Evolutionary conservation across 2,797 vertebrate genomes (phyloP).

Genomic region (Scarus forsteni): DNA sequence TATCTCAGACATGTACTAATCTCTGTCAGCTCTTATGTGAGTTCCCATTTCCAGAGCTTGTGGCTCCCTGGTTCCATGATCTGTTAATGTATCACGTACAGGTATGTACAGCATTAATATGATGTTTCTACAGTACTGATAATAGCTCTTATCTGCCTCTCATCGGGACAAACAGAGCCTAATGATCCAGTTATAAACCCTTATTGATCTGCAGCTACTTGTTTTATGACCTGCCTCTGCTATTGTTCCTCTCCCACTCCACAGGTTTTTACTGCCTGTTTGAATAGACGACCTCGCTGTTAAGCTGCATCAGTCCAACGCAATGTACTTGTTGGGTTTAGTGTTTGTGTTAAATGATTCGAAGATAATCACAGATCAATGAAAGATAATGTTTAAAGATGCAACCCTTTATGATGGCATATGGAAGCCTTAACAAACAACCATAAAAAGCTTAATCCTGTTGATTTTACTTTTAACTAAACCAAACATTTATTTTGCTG

Average conservation of each 20-base stretch:
- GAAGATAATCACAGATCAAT: slow-evolving; percentile 42
- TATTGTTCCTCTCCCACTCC: slow-evolving; percentile 29
- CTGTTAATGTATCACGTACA: background rate
- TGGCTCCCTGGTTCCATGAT: too few relatives aligned
- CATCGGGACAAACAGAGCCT: slow-evolving; percentile 25
- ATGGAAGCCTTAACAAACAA: slow-evolving; percentile 19
- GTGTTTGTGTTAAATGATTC: slow-evolving; percentile 28
- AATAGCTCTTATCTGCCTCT: slow-evolving; percentile 31
- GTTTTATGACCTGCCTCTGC: slow-evolving; percentile 43
- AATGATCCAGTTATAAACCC: slow-evolving; percentile 37
- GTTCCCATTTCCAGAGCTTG: too few relatives aligned
- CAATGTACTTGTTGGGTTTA: slow-evolving; percentile 20
- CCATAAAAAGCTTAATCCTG: background rate
- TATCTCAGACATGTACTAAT: too few relatives aligned
- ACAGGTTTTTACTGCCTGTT: slow-evolving; percentile 46
- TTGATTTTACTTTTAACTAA: slow-evolving; percentile 15
- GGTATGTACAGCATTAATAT: slow-evolving; percentile 8
- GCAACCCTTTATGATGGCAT: slow-evolving; percentile 18
- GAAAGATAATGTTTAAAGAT: slow-evolving; percentile 23
- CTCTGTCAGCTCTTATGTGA: too few relatives aligned
- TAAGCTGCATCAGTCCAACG: slow-evolving; percentile 35
- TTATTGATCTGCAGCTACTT: slow-evolving; percentile 30
- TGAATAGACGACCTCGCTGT: slow-evolving; percentile 28
- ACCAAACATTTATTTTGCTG: background rate
- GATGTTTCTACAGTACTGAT: slow-evolving; percentile 21